Evolutionary conservation across 92 coral and sea anemone species (phyloP).

Genomic region (Actinernus sp.): DNA sequence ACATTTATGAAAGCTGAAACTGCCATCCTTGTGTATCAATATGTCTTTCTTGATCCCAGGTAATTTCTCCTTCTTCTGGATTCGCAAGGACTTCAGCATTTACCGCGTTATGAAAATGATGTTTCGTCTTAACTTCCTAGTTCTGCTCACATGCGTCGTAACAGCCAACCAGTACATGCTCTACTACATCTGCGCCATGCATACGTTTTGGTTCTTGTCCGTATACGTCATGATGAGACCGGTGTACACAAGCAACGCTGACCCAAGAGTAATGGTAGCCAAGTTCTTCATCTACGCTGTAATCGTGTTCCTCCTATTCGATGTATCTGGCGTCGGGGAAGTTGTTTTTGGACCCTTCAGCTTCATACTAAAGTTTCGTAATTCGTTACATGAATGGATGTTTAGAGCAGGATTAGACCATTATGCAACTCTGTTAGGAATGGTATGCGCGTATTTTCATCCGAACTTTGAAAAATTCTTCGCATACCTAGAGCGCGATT

Average conservation of each 20-base stretch:
- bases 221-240: constrained; percentile 81
- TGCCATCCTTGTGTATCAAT: too few species aligned
- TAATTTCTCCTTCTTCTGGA: constrained; percentile 91
- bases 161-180: constrained; percentile 90
- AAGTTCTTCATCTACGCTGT: constrained; percentile 62
- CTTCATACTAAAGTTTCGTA: constrained; percentile 48
- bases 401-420: constrained; percentile 92
- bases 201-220: constrained; percentile 87
- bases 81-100: constrained; percentile 80
- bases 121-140: constrained; percentile 87
- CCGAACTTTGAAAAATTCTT: constrained; percentile 72
- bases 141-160: constrained; percentile 78
- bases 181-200: constrained; percentile 94
- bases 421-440: constrained; percentile 77
- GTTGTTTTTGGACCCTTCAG: constrained; percentile 65
- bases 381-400: constrained; percentile 92
- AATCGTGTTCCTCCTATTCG: constrained; percentile 70
- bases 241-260: constrained; percentile 75
- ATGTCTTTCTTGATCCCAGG: constrained; percentile 48
- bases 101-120: constrained; percentile 88
- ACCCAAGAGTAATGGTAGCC: constrained; percentile 78
- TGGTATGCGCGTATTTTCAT: constrained; percentile 81
- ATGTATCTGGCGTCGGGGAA: constrained; percentile 77
- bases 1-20: too few species aligned
- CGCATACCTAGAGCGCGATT: constrained; percentile 36